A percentile compares a stretch with the other conserved stretches of the same genome.
Conservation (phyloP, 2,888 invertebrate species). For the Cylindroiulus punctatus region DNA sequence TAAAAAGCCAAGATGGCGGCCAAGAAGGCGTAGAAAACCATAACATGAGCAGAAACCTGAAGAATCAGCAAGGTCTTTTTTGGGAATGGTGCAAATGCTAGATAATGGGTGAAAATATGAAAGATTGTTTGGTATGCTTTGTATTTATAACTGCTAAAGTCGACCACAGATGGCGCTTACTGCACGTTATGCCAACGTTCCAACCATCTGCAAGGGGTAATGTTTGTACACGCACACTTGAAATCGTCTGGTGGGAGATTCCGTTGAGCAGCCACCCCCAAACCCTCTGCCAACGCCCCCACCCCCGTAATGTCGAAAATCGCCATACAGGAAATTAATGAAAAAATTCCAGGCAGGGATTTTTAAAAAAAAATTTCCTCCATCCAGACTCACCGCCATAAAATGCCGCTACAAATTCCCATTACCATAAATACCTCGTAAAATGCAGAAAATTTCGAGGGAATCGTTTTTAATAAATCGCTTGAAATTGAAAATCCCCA, state of each 20-base stretch:
- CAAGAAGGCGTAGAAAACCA: too few species aligned
- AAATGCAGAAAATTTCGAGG: conserved; percentile 7
- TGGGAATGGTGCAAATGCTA: too few species aligned
- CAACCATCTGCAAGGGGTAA: background rate
- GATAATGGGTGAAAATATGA: too few species aligned
- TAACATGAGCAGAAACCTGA: too few species aligned
- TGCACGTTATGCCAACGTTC: background rate
- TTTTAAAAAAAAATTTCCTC: conserved; percentile 18
- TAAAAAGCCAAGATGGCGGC: background rate
- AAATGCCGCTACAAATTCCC: conserved; percentile 22
- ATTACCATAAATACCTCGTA: conserved; percentile 47
- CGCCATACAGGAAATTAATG: conserved; percentile 24
- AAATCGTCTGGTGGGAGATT: background rate
- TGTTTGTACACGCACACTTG: background rate
- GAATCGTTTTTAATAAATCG: conserved; percentile 39
- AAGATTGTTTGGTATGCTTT: too few species aligned
- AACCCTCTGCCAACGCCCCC: background rate
- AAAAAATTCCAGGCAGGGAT: conserved; percentile 47
- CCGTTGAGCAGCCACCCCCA: background rate
- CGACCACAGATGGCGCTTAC: too few species aligned
- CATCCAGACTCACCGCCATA: background rate
- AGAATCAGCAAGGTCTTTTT: too few species aligned
- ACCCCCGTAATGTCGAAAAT: background rate
- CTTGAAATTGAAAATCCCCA: conserved; percentile 16
- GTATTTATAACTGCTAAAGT: too few species aligned